Conservation (phyloP, 1,140 invertebrate species). For the Cydia strobilella region DNA sequence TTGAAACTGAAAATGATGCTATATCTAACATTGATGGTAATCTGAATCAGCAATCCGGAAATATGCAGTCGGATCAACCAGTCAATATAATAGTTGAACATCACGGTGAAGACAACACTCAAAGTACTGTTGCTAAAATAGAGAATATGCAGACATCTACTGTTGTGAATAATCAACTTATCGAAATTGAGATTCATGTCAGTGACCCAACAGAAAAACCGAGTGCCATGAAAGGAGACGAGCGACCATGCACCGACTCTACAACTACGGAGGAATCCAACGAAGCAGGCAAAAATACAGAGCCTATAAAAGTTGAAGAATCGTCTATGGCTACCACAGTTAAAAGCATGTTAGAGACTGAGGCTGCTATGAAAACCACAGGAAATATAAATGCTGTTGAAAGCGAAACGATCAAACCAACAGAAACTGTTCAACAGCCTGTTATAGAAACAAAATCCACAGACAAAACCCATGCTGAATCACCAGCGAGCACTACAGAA, state of each 20-base stretch:
- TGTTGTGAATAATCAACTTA: neutral
- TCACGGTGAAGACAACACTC: neutral
- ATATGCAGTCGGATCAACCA: slow-evolving; percentile 20
- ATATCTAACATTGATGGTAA: neutral
- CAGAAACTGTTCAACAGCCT: neutral
- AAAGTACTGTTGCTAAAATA: slow-evolving; percentile 10
- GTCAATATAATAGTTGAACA: slow-evolving; percentile 17
- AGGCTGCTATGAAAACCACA: neutral
- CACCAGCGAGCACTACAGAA: neutral
- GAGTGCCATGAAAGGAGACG: neutral
- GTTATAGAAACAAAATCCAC: neutral
- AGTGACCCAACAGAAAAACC: slow-evolving; percentile 18
- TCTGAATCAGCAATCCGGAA: neutral
- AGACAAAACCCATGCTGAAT: neutral
- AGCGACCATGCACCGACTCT: neutral
- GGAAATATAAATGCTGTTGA: neutral
- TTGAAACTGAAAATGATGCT: slow-evolving; percentile 20
- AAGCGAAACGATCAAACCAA: slow-evolving; percentile 8
- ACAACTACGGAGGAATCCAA: neutral
- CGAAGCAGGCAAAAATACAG: neutral
- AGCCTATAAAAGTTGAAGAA: neutral
- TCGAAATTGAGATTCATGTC: slow-evolving; percentile 28
- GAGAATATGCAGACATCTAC: slow-evolving; percentile 2
- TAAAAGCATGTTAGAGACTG: neutral
- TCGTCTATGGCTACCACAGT: neutral